Conservation (phyloP, 2,888 invertebrate species). For the Cryptocephalus moraei region DNA sequence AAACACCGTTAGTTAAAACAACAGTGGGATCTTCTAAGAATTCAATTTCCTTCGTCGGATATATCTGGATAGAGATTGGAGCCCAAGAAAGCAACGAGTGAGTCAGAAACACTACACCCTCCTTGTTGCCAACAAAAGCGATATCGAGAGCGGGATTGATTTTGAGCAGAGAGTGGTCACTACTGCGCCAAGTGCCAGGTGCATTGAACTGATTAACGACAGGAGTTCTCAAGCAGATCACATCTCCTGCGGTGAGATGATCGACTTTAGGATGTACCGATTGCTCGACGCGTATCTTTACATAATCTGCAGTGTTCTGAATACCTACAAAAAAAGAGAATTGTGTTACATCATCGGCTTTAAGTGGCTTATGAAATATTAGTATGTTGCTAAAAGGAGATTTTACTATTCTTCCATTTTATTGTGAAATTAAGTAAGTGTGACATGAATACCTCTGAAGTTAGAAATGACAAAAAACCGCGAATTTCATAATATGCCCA, state of each 20-base stretch:
- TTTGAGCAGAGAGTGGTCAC: constrained; percentile 29
- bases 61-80: constrained; percentile 27
- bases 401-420: no score
- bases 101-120: constrained; percentile 27
- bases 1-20: constrained; percentile 27
- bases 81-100: constrained; percentile 31
- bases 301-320: constrained; percentile 34
- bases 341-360: no score
- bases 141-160: constrained; percentile 33
- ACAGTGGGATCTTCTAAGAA: constrained; percentile 18
- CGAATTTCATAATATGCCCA: no score
- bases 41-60: constrained; percentile 26
- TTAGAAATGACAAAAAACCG: no score
- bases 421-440: no score
- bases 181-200: constrained; percentile 33
- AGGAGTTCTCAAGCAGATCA: constrained; percentile 44
- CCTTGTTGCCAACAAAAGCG: constrained; percentile 30
- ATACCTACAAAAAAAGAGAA: constrained; percentile 11
- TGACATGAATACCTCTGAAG: no score
- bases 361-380: no score
- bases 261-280: constrained; percentile 32
- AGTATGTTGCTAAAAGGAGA: no score
- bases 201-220: constrained; percentile 32
- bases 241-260: constrained; percentile 42
- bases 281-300: constrained; percentile 35